A percentile compares a stretch with the other conserved stretches of the same genome.
Evolutionary conservation across 1,140 invertebrate genomes (phyloP).

Genomic region (Coptotermes formosanus): DNA sequence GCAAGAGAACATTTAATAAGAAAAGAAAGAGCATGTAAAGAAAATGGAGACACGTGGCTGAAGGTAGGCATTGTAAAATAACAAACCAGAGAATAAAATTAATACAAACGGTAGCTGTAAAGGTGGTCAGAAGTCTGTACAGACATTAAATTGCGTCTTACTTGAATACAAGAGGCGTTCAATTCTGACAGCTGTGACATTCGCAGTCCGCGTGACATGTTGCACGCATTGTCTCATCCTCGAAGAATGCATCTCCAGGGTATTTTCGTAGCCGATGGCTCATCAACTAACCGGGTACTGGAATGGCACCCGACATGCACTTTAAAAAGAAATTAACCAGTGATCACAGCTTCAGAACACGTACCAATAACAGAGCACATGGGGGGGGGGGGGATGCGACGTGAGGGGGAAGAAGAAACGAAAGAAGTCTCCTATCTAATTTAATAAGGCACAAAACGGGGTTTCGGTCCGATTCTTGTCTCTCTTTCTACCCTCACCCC

Average conservation of each 20-base stretch:
- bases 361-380: constrained; percentile 21
- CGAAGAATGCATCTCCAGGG: background rate
- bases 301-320: background rate
- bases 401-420: constrained; percentile 27
- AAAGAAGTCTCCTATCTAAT: constrained; percentile 29
- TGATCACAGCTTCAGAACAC: constrained; percentile 29
- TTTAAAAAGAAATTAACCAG: constrained; percentile 32
- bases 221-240: too few species aligned
- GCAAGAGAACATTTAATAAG: too few species aligned
- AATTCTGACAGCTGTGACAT: too few species aligned
- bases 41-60: too few species aligned
- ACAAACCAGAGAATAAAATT: too few species aligned
- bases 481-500: background rate
- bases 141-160: too few species aligned
- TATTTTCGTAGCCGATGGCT: constrained; percentile 26
- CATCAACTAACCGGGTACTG: constrained; percentile 29
- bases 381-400: background rate
- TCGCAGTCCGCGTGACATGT: too few species aligned
- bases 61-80: too few species aligned
- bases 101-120: too few species aligned
- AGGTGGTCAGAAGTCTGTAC: too few species aligned
- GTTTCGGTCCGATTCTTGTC: background rate
- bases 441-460: constrained; percentile 32
- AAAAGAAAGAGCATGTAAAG: too few species aligned
- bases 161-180: too few species aligned